Conservation (phyloP, 1,140 invertebrate species). For the Euglossa dilemma region DNA sequence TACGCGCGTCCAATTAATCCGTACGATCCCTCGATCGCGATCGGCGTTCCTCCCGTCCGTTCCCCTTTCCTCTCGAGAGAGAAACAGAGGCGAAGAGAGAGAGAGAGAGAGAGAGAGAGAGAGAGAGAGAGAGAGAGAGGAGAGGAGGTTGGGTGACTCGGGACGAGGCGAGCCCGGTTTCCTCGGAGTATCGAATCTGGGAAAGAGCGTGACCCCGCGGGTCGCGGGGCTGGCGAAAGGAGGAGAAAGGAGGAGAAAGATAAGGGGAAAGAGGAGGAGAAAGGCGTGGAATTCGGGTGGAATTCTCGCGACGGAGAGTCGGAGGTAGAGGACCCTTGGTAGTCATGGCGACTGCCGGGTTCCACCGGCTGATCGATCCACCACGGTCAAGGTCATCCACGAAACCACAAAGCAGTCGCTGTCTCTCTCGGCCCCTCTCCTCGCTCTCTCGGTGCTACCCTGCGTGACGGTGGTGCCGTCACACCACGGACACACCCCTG, state of each 20-base stretch:
- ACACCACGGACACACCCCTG: constrained; percentile 54
- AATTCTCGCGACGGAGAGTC: constrained; percentile 61
- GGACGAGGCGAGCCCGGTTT: neutral
- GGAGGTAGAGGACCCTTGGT: constrained; percentile 75
- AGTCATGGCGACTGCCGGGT: constrained; percentile 81
- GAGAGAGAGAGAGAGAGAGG: too few species aligned
- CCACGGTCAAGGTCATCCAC: constrained; percentile 80
- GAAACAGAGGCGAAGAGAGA: too few species aligned
- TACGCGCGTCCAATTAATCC: constrained; percentile 38
- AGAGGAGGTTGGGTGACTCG: neutral
- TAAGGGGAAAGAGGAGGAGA: neutral
- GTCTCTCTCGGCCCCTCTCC: neutral
- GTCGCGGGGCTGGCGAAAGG: neutral
- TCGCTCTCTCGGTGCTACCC: neutral
- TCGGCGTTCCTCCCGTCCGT: too few species aligned
- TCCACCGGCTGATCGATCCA: constrained; percentile 78
- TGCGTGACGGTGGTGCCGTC: neutral
- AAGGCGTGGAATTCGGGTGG: constrained; percentile 54
- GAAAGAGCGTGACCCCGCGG: neutral
- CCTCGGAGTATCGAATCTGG: neutral
- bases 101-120: too few species aligned
- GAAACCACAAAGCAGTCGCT: constrained; percentile 59
- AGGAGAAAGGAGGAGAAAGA: constrained; percentile 3
- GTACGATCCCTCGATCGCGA: too few species aligned
- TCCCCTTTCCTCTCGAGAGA: too few species aligned